Conservation (phyloP, 2,888 invertebrate species). For the Dicyrtomina minuta region DNA sequence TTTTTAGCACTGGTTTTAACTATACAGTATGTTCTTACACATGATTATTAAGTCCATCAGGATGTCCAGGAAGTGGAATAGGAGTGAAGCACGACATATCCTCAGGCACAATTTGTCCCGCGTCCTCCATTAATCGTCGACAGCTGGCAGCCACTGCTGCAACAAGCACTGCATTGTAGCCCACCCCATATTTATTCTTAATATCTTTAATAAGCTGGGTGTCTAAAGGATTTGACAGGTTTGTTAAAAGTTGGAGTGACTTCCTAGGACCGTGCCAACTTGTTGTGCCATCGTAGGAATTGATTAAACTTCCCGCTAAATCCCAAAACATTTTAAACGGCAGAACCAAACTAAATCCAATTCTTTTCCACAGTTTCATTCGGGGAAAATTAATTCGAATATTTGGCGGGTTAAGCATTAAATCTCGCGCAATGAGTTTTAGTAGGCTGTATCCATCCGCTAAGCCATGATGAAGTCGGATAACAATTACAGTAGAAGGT, state of each 20-base stretch:
- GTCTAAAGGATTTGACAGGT: not conserved
- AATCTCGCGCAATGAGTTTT: not conserved
- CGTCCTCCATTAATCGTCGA: slow-evolving; percentile 3
- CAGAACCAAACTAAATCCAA: not conserved
- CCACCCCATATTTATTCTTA: slow-evolving; percentile 1
- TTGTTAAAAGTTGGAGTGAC: not conserved
- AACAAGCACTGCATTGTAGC: not conserved
- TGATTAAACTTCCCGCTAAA: slow-evolving; percentile 1
- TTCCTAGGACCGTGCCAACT: not conserved
- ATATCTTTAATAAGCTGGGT: not conserved
- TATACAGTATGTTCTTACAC: too few relatives aligned
- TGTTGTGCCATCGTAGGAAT: not conserved
- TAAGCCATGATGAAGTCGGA: slow-evolving; percentile 1
- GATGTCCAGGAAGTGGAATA: not conserved
- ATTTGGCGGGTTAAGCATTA: not conserved
- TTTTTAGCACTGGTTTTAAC: too few relatives aligned
- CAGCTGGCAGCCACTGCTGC: not conserved
- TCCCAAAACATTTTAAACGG: not conserved
- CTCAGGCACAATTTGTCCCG: not conserved
- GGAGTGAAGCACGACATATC: not conserved
- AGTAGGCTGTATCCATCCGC: not conserved
- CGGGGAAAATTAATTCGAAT: not conserved
- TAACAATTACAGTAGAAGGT: not conserved
- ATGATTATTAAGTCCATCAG: too few relatives aligned
- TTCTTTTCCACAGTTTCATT: not conserved